Base-by-base conservation (phyloP, 2,113 vertebrate genomes). In the Formicarius rufipectus region DNA sequence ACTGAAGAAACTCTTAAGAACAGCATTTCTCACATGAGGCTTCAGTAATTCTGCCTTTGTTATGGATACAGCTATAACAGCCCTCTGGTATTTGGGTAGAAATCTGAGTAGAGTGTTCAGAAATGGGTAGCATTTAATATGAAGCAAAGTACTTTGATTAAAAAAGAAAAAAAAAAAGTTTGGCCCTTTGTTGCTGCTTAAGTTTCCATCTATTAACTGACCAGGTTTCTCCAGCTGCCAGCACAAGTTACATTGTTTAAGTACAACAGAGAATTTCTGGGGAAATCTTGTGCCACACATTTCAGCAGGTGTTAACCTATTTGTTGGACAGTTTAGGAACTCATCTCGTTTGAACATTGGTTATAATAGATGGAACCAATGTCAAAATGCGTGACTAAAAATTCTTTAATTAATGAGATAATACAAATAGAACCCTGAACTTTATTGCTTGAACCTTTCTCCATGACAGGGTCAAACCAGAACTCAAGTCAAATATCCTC, bases 171-270 rank as follows among this genome's bases (percentile, higher is more conserved):
- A 87, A 89, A 90, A 68, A 33, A 17, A 63, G 31, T 25, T 79
- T 84, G 56, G 39, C 59, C 64, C 44, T 93, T 81, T 89, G 39
- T 44, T 64, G 35, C 76, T 92, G 95, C 93, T 97, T 87, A 87
- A 47, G 69, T 95, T 97, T 93, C 91, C 73, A 33, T 84, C 72
- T 96, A 69, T 72, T 56, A 92, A 84, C 79, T 28, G 83, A 87
- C 58, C 92, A 92, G 86, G 76, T 90, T 96, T 96, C 93, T 79
- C 88, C 90, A 96, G 90, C 92, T 97, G 95, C 76, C 73, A 90
- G 80, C 64, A 84, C 2, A 44, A 88, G 44, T 87, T 58, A n/a
- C 0, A 5, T 50, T 62, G 15, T 56, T 83, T 39, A 75, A 89
- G 35, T 25, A 58, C 15, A 72, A 60, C 52, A 56, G 64, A 74